A percentile compares a stretch with the other conserved stretches of the same genome.
phyloP scores from a whole-genome alignment of 1,140 invertebrate genomes.

The Penaeus vannamei region DNA sequence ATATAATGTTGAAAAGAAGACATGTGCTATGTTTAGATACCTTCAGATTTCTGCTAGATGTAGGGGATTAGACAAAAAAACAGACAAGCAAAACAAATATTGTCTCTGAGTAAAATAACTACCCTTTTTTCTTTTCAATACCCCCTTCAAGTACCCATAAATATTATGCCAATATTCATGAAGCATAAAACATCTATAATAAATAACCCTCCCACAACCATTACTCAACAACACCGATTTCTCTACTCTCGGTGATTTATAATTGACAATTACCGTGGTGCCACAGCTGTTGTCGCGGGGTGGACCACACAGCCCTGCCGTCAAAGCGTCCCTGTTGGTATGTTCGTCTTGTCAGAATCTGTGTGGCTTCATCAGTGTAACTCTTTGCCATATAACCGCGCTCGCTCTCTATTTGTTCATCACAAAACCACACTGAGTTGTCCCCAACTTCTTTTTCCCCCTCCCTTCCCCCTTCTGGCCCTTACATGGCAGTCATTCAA shows the following conservation, averaged over 20 bases:
- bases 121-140: no score
- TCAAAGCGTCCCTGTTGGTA: constrained; percentile 60
- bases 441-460: not conserved
- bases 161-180: no score
- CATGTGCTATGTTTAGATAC: no score
- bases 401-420: constrained; percentile 19
- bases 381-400: constrained; percentile 44
- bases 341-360: constrained; percentile 57
- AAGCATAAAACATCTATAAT: not conserved
- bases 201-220: not conserved
- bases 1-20: no score
- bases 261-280: constrained; percentile 42
- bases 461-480: constrained; percentile 21
- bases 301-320: constrained; percentile 64
- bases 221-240: not conserved
- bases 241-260: constrained; percentile 40
- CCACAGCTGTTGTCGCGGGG: constrained; percentile 65
- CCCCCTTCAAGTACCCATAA: no score
- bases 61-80: no score
- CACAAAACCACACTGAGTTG: not conserved
- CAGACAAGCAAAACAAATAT: no score
- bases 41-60: no score
- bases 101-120: no score
- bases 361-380: constrained; percentile 61
- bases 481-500: constrained; percentile 27